Evolutionary conservation across 1,140 invertebrate genomes (phyloP).

Genomic region (Glomeris maerens): DNA sequence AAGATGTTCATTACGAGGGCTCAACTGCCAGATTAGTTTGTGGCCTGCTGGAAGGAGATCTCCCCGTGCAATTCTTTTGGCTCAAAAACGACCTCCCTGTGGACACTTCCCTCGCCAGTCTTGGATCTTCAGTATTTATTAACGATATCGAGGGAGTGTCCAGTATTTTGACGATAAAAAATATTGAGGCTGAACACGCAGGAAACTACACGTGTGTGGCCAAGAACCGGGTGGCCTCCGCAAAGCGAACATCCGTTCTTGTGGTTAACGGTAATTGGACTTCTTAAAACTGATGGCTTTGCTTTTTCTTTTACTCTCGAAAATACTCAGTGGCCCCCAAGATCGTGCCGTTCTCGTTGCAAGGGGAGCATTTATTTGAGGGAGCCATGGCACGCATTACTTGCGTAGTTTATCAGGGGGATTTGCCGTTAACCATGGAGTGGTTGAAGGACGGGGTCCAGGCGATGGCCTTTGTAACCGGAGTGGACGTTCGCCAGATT

Average conservation of each 20-base stretch:
- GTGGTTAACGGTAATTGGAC: constrained; percentile 27
- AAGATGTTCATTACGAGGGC: constrained; percentile 44
- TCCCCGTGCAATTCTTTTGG: constrained; percentile 63
- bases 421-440: constrained; percentile 49
- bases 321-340: constrained; percentile 44
- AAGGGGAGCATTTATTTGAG: constrained; percentile 43
- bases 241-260: constrained; percentile 41
- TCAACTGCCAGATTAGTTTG: constrained; percentile 53
- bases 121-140: background rate
- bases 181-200: constrained; percentile 11
- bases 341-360: constrained; percentile 48
- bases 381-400: constrained; percentile 52
- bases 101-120: no score
- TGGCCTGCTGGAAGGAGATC: constrained; percentile 54
- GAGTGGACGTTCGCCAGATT: constrained; percentile 23
- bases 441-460: constrained; percentile 41
- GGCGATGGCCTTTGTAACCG: constrained; percentile 28
- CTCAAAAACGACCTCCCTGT: constrained; percentile 49
- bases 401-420: constrained; percentile 56
- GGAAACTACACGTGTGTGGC: constrained; percentile 27
- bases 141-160: background rate
- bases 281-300: background rate
- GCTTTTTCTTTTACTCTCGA: constrained; percentile 14
- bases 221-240: constrained; percentile 38
- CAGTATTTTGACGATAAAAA: constrained; percentile 1